Conservation (phyloP, 2,888 invertebrate species). For the Eumacrocentrus americanus region DNA sequence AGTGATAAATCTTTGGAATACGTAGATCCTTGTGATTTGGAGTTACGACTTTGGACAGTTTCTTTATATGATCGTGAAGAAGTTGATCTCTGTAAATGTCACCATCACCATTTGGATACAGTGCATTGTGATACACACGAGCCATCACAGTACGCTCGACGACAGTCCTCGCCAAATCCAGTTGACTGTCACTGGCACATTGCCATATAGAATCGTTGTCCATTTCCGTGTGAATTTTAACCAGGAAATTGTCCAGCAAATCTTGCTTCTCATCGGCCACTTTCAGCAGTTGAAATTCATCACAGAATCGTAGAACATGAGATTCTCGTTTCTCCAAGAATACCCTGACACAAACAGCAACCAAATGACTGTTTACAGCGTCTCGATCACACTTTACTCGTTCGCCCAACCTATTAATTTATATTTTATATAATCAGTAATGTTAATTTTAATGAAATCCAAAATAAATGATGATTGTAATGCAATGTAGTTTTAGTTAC, state of each 20-base stretch:
- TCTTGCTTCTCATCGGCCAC: conserved; percentile 92
- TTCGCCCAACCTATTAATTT: conserved; percentile 62
- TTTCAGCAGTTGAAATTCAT: conserved; percentile 79
- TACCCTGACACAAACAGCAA: conserved; percentile 77
- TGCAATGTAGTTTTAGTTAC: conserved; percentile 50
- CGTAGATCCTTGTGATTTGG: conserved; percentile 81
- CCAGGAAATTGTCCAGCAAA: conserved; percentile 82
- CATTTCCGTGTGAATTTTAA: conserved; percentile 72
- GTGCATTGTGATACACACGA: conserved; percentile 86
- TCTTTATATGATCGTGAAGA: conserved; percentile 86
- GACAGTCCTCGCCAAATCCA: conserved; percentile 78
- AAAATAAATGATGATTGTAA: too few species aligned
- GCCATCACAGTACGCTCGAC: conserved; percentile 93
- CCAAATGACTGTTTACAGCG: conserved; percentile 75
- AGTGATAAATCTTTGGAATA: conserved; percentile 82
- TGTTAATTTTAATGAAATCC: neutral
- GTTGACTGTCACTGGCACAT: conserved; percentile 73
- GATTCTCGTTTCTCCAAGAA: conserved; percentile 81
- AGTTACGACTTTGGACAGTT: conserved; percentile 75
- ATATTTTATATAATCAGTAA: conserved; percentile 9
- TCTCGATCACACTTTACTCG: conserved; percentile 73
- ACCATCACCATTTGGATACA: conserved; percentile 97
- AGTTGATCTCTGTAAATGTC: conserved; percentile 91
- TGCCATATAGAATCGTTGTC: conserved; percentile 76
- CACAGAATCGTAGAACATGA: conserved; percentile 75